Conservation (phyloP, 2,888 invertebrate species). For the Empis livida region DNA sequence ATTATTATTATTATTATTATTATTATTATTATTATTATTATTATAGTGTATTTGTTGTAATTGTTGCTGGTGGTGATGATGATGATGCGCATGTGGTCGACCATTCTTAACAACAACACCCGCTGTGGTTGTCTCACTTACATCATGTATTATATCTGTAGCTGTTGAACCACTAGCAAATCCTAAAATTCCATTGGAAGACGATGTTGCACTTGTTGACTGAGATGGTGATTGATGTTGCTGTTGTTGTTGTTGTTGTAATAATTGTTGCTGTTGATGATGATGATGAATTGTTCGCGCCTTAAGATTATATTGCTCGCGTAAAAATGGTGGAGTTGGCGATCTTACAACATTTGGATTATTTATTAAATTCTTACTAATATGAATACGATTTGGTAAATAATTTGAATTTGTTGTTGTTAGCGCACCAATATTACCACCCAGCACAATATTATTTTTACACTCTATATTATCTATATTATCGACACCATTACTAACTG, state of each 20-base stretch:
- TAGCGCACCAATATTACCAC: not conserved
- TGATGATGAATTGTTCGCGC: slow-evolving; percentile 14
- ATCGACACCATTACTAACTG: slow-evolving; percentile 6
- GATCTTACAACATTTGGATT: slow-evolving; percentile 22
- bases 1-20: slow-evolving; percentile 8
- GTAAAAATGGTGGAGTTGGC: slow-evolving; percentile 21
- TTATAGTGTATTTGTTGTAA: slow-evolving; percentile 6
- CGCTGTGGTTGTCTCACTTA: slow-evolving; percentile 2
- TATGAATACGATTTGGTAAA: slow-evolving; percentile 31
- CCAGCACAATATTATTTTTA: not conserved
- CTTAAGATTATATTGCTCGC: slow-evolving; percentile 11
- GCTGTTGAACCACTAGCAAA: slow-evolving; percentile 17
- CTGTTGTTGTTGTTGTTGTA: slow-evolving; percentile 11
- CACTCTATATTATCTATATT: slow-evolving; percentile 4
- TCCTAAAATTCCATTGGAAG: slow-evolving; percentile 15
- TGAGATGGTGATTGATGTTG: slow-evolving; percentile 20
- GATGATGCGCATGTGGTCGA: slow-evolving; percentile 21
- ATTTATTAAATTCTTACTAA: slow-evolving; percentile 32
- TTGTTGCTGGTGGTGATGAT: not conserved
- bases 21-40: slow-evolving; percentile 23
- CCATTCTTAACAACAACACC: slow-evolving; percentile 12
- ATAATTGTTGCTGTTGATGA: slow-evolving; percentile 15
- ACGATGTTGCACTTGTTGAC: slow-evolving; percentile 20
- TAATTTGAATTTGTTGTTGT: slow-evolving; percentile 13
- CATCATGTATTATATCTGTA: slow-evolving; percentile 16